Percentiles rank a stretch among this genome's conserved stretches.
phyloP scores from a whole-genome alignment of 2,797 vertebrate genomes.

The Intellagama lesueurii region DNA sequence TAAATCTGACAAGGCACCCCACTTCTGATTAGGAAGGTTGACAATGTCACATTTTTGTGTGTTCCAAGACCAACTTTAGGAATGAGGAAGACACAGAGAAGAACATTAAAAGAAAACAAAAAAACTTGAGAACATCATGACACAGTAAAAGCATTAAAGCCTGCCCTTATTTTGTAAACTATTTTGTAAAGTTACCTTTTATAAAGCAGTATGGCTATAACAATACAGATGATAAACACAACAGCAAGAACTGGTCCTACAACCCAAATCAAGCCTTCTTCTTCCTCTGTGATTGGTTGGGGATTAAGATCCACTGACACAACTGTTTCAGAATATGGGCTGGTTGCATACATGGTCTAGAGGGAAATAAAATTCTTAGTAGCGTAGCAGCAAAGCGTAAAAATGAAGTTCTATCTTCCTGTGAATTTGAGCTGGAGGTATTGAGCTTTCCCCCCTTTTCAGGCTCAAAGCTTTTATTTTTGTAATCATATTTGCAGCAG shows the following conservation, averaged over 20 bases:
- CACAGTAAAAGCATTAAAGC: neutral
- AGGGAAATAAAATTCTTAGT: constrained; percentile 52
- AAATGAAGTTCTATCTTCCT: neutral
- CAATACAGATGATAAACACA: constrained; percentile 99
- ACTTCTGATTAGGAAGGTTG: neutral
- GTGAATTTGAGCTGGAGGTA: neutral
- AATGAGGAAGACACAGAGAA: neutral
- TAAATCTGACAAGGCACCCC: neutral
- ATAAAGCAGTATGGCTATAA: constrained; percentile 98
- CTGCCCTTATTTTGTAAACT: neutral
- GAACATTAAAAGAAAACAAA: too few relatives aligned
- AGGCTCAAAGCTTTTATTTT: neutral
- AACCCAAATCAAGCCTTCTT: constrained; percentile 98
- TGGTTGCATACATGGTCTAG: constrained; percentile 97
- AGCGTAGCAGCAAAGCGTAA: neutral
- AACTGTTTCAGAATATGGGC: constrained; percentile 96
- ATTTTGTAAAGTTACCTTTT: constrained; percentile 89
- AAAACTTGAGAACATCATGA: neutral
- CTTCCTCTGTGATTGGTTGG: constrained; percentile 97
- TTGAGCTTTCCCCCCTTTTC: neutral
- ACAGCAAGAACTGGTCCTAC: constrained; percentile 98
- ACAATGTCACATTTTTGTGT: neutral
- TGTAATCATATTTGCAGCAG: neutral
- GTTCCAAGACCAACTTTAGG: neutral
- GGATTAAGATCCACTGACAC: constrained; percentile 96